Conservation (phyloP, 2,888 invertebrate genomes). For the Hofmannophila pseudospretella region DNA sequence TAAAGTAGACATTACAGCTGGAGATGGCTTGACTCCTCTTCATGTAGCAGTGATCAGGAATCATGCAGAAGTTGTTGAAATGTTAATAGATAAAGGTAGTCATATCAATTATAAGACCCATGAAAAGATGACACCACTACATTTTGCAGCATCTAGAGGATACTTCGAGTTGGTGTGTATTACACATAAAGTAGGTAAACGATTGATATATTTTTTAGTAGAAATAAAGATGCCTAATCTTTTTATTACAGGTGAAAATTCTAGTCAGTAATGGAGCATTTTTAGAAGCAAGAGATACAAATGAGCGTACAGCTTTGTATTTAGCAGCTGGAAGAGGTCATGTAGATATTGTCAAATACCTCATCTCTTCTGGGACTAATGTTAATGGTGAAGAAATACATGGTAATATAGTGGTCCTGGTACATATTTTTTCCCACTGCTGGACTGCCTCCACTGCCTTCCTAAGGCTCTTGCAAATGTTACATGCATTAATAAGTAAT, state of each 20-base stretch:
- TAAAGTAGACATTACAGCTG: constrained; percentile 81
- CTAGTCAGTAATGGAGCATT: constrained; percentile 74
- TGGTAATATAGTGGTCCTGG: too few species aligned
- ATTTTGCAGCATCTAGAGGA: constrained; percentile 79
- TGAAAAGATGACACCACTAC: constrained; percentile 79
- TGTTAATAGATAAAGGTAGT: constrained; percentile 76
- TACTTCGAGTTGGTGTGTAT: constrained; percentile 72
- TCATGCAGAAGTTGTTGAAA: constrained; percentile 74
- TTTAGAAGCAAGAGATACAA: constrained; percentile 78
- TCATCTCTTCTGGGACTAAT: constrained; percentile 79
- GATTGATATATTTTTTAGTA: too few species aligned
- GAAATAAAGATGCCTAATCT: too few species aligned
- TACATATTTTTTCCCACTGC: too few species aligned
- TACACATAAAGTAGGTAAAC: too few species aligned
- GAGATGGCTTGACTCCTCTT: constrained; percentile 81
- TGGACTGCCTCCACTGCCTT: too few species aligned
- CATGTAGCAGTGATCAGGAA: constrained; percentile 81
- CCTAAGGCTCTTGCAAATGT: too few species aligned
- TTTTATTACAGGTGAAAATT: constrained; percentile 60
- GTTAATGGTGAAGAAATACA: constrained; percentile 83
- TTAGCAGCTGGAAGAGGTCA: constrained; percentile 56
- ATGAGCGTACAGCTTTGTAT: constrained; percentile 76
- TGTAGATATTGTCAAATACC: constrained; percentile 65
- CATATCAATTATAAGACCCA: constrained; percentile 79
- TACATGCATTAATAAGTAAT: too few species aligned